A percentile compares a stretch with the other conserved stretches of the same genome.
Evolutionary conservation across 2,113 vertebrate species (phyloP).

Genomic region (Cheilinus undulatus): DNA sequence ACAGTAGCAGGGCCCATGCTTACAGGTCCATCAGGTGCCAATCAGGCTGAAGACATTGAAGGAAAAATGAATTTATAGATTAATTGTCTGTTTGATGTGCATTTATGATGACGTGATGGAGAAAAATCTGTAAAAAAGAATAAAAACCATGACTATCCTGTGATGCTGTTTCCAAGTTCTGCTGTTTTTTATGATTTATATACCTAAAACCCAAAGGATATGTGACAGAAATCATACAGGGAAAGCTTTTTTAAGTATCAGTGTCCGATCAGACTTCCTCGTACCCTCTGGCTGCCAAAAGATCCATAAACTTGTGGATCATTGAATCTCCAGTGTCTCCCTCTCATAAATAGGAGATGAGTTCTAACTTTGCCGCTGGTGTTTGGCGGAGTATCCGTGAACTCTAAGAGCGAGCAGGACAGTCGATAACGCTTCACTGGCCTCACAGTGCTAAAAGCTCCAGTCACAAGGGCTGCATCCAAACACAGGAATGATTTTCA

Average conservation of each 20-base stretch:
- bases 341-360: neutral
- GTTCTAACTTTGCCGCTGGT: conserved; percentile 16
- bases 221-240: too few relatives aligned
- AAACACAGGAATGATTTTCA: conserved; percentile 75
- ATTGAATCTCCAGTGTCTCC: neutral
- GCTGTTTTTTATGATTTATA: too few relatives aligned
- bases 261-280: neutral
- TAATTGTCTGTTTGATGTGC: too few relatives aligned
- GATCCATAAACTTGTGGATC: conserved; percentile 17
- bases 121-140: too few relatives aligned
- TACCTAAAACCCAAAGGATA: too few relatives aligned
- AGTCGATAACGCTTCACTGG: conserved; percentile 51
- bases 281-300: neutral
- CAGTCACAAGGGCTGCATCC: conserved; percentile 33
- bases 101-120: too few relatives aligned
- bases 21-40: too few relatives aligned
- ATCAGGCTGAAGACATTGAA: too few relatives aligned
- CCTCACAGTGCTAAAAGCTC: conserved; percentile 73
- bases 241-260: neutral
- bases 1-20: too few relatives aligned
- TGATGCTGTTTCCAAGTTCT: too few relatives aligned
- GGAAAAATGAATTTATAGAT: too few relatives aligned
- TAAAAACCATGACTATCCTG: too few relatives aligned
- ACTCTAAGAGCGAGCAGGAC: conserved; percentile 5
- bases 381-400: conserved; percentile 47